Base-by-base conservation (phyloP, 2,888 invertebrate genomes). In the Isotomurus palustris region DNA sequence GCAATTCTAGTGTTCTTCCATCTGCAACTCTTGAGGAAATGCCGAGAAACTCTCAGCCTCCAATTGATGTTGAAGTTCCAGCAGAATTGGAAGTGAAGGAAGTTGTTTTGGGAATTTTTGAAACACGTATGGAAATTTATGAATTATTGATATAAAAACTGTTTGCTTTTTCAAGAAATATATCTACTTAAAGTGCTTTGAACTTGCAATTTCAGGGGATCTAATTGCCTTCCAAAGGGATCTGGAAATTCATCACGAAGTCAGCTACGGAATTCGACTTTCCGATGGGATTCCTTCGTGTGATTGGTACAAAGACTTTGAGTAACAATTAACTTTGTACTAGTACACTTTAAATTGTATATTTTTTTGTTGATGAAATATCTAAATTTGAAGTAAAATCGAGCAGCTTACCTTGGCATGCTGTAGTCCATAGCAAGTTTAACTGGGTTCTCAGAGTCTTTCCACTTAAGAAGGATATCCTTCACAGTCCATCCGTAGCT, bases 381-480 rank as follows among this genome's bases (percentile, higher is more conserved):
- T n/a, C 3, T n/a, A n/a, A n/a, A n/a, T 53, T 58, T 14, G 58
- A 21, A 8, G n/a, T n/a, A n/a, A n/a, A n/a, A n/a, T n/a, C n/a
- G n/a, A n/a, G n/a, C n/a, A n/a, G 17, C 45, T 44, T 62, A 66
- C 43, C 60, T 45, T 14, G 64, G 56, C 32, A 65, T 64, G 22
- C 49, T 62, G 48, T 64, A 67, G 6, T 55, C 61, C 2, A 29
- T 36, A n/a, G 61, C 58, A 28, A 64, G 41, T 28, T 49, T 50
- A 2, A 58, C 38, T 1, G 57, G 48, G 12, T 41, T 47, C n/a
- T 53, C 24, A n/a, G n/a, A n/a, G 10, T 40, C 22, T 41, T 51
- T 41, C 68, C 68, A 68, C 1, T 51, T 19, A 0, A 63, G 41
- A 10, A 51, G 28, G 10, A 68, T 17, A 38, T 68, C 68, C n/a